Evolutionary conservation across 2,888 invertebrate species (phyloP), one percentile per base, ranked within the genome.

Genomic region (Scelioninae gen. 1): DNA sequence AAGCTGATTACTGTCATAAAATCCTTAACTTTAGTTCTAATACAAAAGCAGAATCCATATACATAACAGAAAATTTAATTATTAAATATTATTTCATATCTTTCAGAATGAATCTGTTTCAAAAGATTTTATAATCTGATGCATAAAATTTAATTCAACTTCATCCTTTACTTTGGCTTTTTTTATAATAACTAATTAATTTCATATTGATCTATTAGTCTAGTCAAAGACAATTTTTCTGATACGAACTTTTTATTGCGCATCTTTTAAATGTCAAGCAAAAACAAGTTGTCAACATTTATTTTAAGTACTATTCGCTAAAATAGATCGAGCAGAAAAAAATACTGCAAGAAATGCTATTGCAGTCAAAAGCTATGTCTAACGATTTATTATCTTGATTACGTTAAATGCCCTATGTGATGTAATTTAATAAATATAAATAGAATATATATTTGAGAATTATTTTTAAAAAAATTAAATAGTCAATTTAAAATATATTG

Each of bases 211-310:
- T 10, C 3, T 1, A 38, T 38, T 38, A 38, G 38, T 38, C 11
- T n/a, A n/a, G n/a, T 11, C 11, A 38, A 5, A 0, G 38, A 38
- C 0, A 10, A 4, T 38, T 38, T 5, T 38, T 1, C 9, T 38
- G 11, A 8, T 38, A 10, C 38, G 11, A 43, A 43, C 43, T 11
- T 43, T 43, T 43, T 43, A 43, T 43, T 43, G 43, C n/a, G n/a
- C 43, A 1, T 43, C n/a, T 6, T 53, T 11, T 5, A n/a, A n/a
- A n/a, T 11, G n/a, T 43, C 43, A 43, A n/a, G n/a, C 43, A 10
- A n/a, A n/a, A 43, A 43, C 43, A 43, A n/a, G 43, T 43, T 43
- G 43, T n/a, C 43, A 43, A 43, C 43, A 43, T n/a, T 43, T 43
- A 43, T 43, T 43, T 43, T 43, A 43, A 43, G n/a, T 43, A n/a